Percentiles rank a stretch among this genome's conserved stretches.
phyloP scores from a whole-genome alignment of 2,888 invertebrate genomes.

The Mantis religiosa region DNA sequence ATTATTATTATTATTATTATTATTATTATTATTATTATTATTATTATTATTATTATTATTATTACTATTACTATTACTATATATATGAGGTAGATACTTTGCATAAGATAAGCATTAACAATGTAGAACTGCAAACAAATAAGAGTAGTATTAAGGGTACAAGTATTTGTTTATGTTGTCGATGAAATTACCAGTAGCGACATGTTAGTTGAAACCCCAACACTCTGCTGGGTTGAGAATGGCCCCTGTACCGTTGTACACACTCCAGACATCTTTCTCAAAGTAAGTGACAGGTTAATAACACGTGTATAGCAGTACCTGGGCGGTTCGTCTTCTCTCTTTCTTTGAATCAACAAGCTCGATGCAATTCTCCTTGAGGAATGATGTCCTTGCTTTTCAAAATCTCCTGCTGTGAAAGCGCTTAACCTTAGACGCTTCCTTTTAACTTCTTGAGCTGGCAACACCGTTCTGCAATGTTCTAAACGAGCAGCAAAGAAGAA shows the following conservation, averaged over 20 bases:
- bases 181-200: too few species aligned
- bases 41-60: too few species aligned
- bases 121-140: too few species aligned
- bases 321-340: background rate
- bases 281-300: background rate
- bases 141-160: too few species aligned
- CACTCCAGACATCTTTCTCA: background rate
- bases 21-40: too few species aligned
- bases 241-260: too few species aligned
- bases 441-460: slow-evolving; percentile 22
- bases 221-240: background rate
- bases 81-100: too few species aligned
- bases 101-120: too few species aligned
- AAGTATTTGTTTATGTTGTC: too few species aligned
- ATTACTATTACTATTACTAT: too few species aligned
- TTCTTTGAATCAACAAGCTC: background rate
- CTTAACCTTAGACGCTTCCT: slow-evolving; percentile 26
- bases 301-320: background rate
- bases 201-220: background rate
- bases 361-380: background rate
- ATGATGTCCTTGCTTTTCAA: slow-evolving; percentile 14
- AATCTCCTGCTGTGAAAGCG: slow-evolving; percentile 25
- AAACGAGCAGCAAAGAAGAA: background rate
- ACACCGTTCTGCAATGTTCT: slow-evolving; percentile 17
- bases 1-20: too few species aligned